Percentiles rank a stretch among this genome's conserved stretches.
Conservation (phyloP, 2,797 vertebrate species). For the Arremon aurantiirostris region DNA sequence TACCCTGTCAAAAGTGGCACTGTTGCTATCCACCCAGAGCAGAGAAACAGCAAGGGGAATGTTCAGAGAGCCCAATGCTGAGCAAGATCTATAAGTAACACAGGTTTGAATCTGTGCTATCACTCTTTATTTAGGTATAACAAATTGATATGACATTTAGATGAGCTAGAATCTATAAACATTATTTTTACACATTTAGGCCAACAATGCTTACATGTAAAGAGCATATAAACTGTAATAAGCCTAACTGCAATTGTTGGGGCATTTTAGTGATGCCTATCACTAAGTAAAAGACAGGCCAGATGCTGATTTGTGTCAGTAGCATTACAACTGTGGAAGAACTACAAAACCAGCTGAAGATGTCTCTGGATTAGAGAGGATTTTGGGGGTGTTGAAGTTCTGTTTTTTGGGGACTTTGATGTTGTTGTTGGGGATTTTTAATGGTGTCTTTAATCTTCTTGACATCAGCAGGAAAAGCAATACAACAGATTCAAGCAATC, state of each 20-base stretch:
- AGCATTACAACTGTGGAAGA: not conserved
- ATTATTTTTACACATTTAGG: not conserved
- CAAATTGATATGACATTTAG: not conserved
- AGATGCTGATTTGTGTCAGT: not conserved
- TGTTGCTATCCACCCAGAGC: not conserved
- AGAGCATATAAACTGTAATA: not conserved
- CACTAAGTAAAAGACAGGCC: not conserved
- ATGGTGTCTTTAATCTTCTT: not conserved
- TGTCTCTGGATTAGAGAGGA: not conserved
- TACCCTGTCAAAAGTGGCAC: not conserved
- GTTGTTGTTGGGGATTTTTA: not conserved
- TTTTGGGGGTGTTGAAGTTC: fast-evolving
- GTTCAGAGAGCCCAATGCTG: not conserved
- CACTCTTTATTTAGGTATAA: not conserved
- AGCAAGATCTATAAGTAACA: not conserved
- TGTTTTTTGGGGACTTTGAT: not conserved
- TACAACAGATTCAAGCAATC: not conserved
- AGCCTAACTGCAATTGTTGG: not conserved
- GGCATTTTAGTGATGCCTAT: not conserved
- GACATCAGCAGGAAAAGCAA: not conserved
- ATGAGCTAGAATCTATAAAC: not conserved
- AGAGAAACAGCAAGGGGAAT: not conserved
- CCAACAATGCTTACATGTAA: not conserved
- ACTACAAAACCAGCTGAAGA: not conserved
- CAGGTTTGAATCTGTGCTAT: not conserved